These are phyloP conservation scores for Cochlearius cochlearius DNA, from an alignment of 2,113 vertebrate species.

Conservation along the genomic window DNA sequence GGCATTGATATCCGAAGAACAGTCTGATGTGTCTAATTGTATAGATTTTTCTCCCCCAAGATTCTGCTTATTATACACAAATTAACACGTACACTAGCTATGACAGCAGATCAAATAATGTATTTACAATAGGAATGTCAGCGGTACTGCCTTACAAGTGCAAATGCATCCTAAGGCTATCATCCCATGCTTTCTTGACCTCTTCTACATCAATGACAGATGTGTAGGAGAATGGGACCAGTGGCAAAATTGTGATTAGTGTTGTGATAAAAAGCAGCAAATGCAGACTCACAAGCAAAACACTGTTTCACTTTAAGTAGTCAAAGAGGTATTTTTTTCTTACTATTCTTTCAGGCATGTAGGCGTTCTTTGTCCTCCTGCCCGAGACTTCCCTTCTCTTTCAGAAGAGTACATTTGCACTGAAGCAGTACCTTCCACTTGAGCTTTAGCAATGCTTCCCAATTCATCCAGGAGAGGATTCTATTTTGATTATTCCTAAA, in stretches of 20 bases:
- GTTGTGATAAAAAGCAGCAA: background rate
- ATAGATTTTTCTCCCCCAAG: background rate
- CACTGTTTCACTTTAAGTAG: background rate
- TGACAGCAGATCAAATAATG: background rate
- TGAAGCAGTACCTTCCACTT: background rate
- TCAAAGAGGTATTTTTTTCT: background rate
- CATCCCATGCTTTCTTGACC: background rate
- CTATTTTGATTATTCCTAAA: background rate
- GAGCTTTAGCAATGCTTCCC: background rate
- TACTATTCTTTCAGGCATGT: background rate
- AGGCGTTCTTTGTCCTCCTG: background rate
- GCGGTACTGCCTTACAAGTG: background rate
- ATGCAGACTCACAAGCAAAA: background rate
- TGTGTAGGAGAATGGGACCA: background rate
- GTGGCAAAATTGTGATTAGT: background rate
- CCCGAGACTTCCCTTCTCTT: background rate
- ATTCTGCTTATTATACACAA: background rate
- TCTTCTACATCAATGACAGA: background rate
- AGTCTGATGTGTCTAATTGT: background rate
- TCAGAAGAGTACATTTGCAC: background rate
- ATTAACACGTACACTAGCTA: background rate
- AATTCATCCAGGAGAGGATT: background rate
- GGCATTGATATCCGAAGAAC: background rate
- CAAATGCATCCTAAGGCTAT: background rate
- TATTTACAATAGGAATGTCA: background rate